Evolutionary conservation across 1,140 invertebrate genomes (phyloP).

Genomic region (Zaprionus inermis): DNA sequence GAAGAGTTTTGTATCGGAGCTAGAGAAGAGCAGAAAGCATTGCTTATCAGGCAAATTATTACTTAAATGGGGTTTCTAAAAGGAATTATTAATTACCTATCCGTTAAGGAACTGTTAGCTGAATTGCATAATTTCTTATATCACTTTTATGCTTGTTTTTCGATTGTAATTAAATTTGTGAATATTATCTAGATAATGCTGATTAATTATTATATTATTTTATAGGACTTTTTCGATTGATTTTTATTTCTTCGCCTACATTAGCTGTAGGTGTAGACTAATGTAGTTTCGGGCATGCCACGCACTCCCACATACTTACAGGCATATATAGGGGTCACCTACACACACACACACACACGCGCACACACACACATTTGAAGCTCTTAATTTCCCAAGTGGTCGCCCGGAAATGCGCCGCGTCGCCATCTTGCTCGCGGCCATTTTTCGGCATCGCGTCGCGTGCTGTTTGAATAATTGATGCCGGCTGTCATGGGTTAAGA

Average conservation of each 20-base stretch:
- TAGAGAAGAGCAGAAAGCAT: not conserved
- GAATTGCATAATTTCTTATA: no score
- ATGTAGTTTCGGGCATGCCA: constrained; percentile 36
- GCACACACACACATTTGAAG: constrained; percentile 16
- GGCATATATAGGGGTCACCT: not conserved
- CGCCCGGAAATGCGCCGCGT: constrained; percentile 39
- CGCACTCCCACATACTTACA: not conserved
- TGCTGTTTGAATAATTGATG: constrained; percentile 71
- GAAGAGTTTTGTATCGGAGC: constrained; percentile 17
- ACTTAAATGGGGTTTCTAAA: no score
- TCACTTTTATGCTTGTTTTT: no score
- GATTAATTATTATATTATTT: no score
- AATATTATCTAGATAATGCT: no score
- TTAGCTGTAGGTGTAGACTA: constrained; percentile 20
- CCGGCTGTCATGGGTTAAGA: constrained; percentile 61
- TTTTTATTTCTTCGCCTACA: not conserved
- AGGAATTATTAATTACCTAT: no score
- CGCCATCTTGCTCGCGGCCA: constrained; percentile 67
- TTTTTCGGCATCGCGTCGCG: constrained; percentile 68
- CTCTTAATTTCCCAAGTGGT: constrained; percentile 69
- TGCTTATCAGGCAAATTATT: not conserved
- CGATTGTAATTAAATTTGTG: no score
- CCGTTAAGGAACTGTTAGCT: no score
- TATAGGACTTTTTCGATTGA: not conserved
- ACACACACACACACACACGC: constrained; percentile 1